Percentiles rank a stretch among this genome's conserved stretches.
phyloP scores from a whole-genome alignment of 2,888 invertebrate genomes.

The Dicycla oo region DNA sequence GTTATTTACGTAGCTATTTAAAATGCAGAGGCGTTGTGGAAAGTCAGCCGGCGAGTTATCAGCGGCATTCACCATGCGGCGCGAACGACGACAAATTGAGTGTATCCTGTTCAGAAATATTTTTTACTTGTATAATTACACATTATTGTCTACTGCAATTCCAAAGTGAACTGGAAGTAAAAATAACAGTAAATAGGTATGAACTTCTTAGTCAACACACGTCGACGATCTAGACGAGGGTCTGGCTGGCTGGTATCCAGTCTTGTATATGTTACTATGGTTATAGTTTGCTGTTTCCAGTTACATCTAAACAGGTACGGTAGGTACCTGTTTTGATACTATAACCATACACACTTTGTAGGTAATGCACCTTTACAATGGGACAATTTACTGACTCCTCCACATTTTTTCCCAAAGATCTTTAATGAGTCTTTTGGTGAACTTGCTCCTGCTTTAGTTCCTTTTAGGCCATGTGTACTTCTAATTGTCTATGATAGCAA shows the following conservation, averaged over 20 bases:
- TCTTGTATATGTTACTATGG: neutral
- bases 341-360: neutral
- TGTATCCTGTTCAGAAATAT: slow-evolving; percentile 18
- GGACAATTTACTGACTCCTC: no score
- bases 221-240: slow-evolving; percentile 29
- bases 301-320: neutral
- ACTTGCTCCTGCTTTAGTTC: neutral
- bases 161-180: slow-evolving; percentile 23
- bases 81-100: slow-evolving; percentile 15
- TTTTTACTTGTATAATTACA: neutral
- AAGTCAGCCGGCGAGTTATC: slow-evolving; percentile 31
- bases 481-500: neutral
- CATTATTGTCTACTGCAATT: slow-evolving; percentile 1
- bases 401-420: neutral
- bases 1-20: slow-evolving; percentile 38
- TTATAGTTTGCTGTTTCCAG: neutral
- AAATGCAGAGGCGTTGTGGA: slow-evolving; percentile 39
- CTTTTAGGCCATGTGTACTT: neutral
- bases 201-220: slow-evolving; percentile 12
- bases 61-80: slow-evolving; percentile 17
- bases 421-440: neutral
- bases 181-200: slow-evolving; percentile 2
- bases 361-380: neutral
- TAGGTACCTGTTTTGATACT: no score
- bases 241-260: slow-evolving; percentile 19